phyloP scores from a whole-genome alignment of 2,797 vertebrate species.

The Clarias fuscus region DNA sequence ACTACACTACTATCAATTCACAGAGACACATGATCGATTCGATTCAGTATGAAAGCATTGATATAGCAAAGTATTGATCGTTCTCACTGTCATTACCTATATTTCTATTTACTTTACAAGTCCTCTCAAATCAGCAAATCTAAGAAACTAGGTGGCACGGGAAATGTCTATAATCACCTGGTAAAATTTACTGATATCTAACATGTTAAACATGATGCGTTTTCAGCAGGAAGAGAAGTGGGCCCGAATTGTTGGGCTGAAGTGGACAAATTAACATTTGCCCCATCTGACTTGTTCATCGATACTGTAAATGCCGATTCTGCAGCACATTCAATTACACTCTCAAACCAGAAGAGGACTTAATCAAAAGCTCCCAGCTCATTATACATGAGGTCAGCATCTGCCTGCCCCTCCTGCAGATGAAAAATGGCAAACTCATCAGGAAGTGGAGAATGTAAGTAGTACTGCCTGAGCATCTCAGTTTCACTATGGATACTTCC shows the following conservation, averaged over 20 bases:
- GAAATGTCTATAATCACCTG: neutral
- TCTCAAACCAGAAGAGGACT: slow-evolving; percentile 66
- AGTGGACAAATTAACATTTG: slow-evolving; percentile 62
- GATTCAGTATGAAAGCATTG: neutral
- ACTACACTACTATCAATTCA: neutral
- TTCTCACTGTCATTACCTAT: neutral
- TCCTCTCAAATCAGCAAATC: neutral
- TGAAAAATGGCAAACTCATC: slow-evolving; percentile 42
- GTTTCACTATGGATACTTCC: slow-evolving; percentile 33
- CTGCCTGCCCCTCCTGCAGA: neutral
- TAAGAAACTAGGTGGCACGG: neutral
- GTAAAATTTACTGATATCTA: neutral
- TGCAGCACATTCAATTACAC: slow-evolving; percentile 70
- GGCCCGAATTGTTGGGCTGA: slow-evolving; percentile 43
- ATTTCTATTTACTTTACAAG: neutral
- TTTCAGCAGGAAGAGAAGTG: slow-evolving; percentile 18
- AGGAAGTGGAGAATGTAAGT: slow-evolving; percentile 20
- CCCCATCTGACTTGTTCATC: slow-evolving; percentile 56
- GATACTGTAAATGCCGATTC: slow-evolving; percentile 64
- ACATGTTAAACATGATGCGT: slow-evolving; percentile 9
- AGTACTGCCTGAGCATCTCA: slow-evolving; percentile 16
- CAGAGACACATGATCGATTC: neutral
- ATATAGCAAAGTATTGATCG: neutral
- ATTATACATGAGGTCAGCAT: slow-evolving; percentile 62
- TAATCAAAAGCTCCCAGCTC: slow-evolving; percentile 67